These are phyloP conservation scores for Protonemura montana DNA, from an alignment of 2,888 invertebrate species.

Conservation along the genomic window DNA sequence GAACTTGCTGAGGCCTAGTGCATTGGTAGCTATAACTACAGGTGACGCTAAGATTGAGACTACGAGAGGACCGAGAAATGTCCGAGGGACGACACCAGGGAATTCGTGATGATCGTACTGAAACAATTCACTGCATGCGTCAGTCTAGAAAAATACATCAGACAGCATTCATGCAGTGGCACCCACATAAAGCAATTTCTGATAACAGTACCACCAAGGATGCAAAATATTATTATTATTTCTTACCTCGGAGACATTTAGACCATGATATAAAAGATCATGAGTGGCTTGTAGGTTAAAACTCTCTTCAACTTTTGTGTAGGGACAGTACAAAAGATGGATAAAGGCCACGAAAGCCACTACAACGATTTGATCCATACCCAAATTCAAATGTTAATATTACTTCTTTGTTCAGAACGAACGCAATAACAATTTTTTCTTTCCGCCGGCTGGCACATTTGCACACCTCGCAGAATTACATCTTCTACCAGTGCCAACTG, in stretches of 20 bases:
- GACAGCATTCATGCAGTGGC: not conserved
- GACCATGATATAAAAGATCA: constrained; percentile 89
- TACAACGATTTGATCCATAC: constrained; percentile 74
- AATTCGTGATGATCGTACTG: constrained; percentile 98
- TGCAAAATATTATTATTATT: not conserved
- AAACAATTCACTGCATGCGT: constrained; percentile 54
- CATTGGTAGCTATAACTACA: constrained; percentile 71
- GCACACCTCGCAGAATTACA: not conserved
- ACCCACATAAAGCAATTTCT: not conserved
- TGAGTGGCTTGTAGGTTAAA: constrained; percentile 99
- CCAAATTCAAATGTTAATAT: constrained; percentile 42
- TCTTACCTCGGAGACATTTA: constrained; percentile 82
- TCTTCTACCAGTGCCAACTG: too few species aligned
- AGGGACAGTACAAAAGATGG: constrained; percentile 88
- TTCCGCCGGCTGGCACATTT: not conserved
- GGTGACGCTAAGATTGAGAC: constrained; percentile 83
- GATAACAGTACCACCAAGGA: not conserved
- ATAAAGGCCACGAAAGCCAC: constrained; percentile 74
- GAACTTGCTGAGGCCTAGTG: constrained; percentile 80
- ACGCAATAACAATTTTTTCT: not conserved
- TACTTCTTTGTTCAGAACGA: not conserved
- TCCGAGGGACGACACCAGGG: constrained; percentile 96
- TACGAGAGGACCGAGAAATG: constrained; percentile 90
- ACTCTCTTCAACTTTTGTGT: constrained; percentile 99
- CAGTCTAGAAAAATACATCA: not conserved